Base-by-base conservation (phyloP, 2,888 invertebrate species). In the Andricus quercusramuli region DNA sequence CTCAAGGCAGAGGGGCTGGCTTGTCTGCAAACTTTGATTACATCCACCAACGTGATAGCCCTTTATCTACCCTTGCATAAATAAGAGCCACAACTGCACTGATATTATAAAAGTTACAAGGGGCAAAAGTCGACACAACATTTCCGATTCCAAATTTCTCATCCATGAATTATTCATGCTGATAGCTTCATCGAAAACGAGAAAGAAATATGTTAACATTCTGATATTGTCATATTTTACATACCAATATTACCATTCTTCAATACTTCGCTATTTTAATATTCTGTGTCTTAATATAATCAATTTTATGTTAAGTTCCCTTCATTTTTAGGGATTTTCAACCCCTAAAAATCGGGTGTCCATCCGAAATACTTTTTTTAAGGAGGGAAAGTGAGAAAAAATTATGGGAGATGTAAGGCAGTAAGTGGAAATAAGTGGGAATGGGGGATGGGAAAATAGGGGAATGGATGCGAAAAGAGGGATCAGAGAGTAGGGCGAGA, bases 1-100 rank as follows among this genome's bases (percentile, higher is more conserved):
- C 83, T 84, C 84, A 82, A 78, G 83, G 77, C 81, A 64, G 79
- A 82, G 80, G 85, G 85, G 82, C 83, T 79, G 83, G 80, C 85
- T 88, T 86, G 90, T 90, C 90, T 90, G 88, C 87, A 90, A 90
- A 90, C 90, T 90, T 90, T 90, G 90, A 90, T 90, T 90, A 90
- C 90, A 90, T 90, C 89, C 89, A 85, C 85, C 85, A 78, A 83
- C 83, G 85, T 74, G 74, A 74, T 74, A 74, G 84, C 82, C 84
- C 84, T 79, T 83, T 79, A 80, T 82, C 82, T 80, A 82, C 78
- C 82, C 82, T 74, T 74, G 74, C 74, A 74, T 74, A 74, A 74
- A 74, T 74, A 74, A 74, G 74, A 74, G 56, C 32, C 56, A 32
- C 74, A 74, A 74, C 74, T 74, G 74, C 74, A 56, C 29, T 74